A percentile compares a stretch with the other conserved stretches of the same genome.
phyloP scores from a whole-genome alignment of 2,113 vertebrate species.

The Phrynocephalus versicolor region DNA sequence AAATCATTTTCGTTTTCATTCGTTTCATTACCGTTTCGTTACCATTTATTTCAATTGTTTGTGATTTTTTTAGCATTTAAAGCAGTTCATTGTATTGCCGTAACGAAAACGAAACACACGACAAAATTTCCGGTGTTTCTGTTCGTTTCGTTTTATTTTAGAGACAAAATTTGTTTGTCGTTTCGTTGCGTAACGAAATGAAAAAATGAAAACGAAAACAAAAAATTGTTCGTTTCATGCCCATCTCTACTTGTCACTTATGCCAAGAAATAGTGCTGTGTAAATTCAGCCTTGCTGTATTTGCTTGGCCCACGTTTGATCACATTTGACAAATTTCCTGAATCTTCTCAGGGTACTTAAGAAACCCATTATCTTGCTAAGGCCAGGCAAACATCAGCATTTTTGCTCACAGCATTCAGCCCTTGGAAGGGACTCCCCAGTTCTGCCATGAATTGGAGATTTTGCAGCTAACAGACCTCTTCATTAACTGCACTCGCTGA shows the following conservation, averaged over 20 bases:
- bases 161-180: too few species aligned
- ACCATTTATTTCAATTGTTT: too few species aligned
- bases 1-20: too few species aligned
- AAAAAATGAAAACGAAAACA: too few species aligned
- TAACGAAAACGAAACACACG: too few species aligned
- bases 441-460: conserved; percentile 58
- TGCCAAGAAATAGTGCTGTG: conserved; percentile 80
- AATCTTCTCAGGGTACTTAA: conserved; percentile 79
- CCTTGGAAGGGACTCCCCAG: conserved; percentile 68
- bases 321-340: conserved; percentile 87
- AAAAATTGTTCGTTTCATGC: too few species aligned
- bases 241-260: conserved; percentile 86
- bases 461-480: conserved; percentile 57
- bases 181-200: too few species aligned
- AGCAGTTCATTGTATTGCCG: too few species aligned
- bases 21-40: too few species aligned
- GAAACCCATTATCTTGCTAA: conserved; percentile 68
- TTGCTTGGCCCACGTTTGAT: conserved; percentile 85
- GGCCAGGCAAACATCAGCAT: conserved; percentile 63
- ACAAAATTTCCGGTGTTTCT: too few species aligned
- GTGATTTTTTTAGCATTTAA: too few species aligned
- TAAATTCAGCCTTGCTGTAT: conserved; percentile 80
- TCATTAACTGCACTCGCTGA: conserved; percentile 61
- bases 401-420: conserved; percentile 67
- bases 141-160: too few species aligned